phyloP scores from a whole-genome alignment of 2,888 invertebrate genomes.

The Protonemura montana region DNA sequence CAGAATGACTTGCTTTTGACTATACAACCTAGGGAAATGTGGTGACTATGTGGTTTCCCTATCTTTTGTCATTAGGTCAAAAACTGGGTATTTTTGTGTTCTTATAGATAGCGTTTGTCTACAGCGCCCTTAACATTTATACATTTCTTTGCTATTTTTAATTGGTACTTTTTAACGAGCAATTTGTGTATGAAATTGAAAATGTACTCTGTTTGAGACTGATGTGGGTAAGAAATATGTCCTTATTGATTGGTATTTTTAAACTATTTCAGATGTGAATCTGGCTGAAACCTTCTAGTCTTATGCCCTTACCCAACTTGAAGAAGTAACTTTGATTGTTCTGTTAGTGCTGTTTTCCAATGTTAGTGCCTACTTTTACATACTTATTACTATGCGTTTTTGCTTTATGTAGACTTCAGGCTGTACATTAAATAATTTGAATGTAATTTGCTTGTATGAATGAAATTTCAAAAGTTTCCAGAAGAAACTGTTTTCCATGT shows the following conservation, averaged over 20 bases:
- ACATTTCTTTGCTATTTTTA: neutral
- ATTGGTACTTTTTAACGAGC: neutral
- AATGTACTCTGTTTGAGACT: neutral
- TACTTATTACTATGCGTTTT: neutral
- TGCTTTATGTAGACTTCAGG: neutral
- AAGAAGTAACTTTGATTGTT: neutral
- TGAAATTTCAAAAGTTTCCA: neutral
- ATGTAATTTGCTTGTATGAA: neutral
- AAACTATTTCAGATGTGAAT: neutral
- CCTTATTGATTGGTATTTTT: neutral
- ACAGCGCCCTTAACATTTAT: neutral
- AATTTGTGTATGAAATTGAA: neutral
- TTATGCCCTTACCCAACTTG: neutral
- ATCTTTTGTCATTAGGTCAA: too few relatives aligned
- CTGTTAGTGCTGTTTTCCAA: neutral
- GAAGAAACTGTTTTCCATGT: slow-evolving; percentile 15
- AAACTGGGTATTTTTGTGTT: too few relatives aligned
- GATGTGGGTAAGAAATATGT: neutral
- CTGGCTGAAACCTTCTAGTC: slow-evolving; percentile 9
- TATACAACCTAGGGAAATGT: too few relatives aligned
- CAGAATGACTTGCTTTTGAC: too few relatives aligned
- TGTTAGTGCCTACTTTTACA: neutral
- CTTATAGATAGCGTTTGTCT: too few relatives aligned
- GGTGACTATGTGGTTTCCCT: too few relatives aligned
- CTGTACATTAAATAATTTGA: neutral